Percentiles rank a stretch among this genome's conserved stretches.
These are phyloP conservation scores for Amazona guildingii DNA, from an alignment of 2,113 vertebrate species.

Conservation along the genomic window DNA sequence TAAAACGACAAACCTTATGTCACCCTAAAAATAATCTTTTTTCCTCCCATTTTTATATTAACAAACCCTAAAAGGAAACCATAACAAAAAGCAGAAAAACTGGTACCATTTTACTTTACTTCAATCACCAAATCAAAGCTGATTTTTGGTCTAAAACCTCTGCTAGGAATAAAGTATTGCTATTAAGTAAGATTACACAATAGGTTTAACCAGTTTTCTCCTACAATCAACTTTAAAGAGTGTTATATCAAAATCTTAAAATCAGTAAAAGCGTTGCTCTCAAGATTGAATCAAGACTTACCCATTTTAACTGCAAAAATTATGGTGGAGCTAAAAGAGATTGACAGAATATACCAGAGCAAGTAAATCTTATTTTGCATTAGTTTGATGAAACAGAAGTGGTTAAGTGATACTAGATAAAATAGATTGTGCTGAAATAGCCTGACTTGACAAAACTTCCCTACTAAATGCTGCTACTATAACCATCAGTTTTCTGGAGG, in stretches of 20 bases:
- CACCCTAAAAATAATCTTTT: not conserved
- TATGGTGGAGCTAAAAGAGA: not conserved
- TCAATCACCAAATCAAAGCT: not conserved
- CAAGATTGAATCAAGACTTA: not conserved
- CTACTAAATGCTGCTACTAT: not conserved
- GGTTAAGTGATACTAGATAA: not conserved
- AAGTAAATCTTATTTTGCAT: not conserved
- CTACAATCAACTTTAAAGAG: not conserved
- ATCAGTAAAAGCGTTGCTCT: not conserved
- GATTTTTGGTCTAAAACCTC: not conserved
- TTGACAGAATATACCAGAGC: not conserved
- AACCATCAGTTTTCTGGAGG: not conserved
- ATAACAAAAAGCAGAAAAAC: not conserved
- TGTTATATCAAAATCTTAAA: not conserved
- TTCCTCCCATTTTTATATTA: not conserved
- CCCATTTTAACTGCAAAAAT: not conserved
- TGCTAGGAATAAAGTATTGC: not conserved
- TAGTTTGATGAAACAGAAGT: not conserved
- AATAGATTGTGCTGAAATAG: not conserved
- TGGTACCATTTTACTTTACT: not conserved
- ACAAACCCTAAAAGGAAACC: not conserved
- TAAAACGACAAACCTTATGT: not conserved
- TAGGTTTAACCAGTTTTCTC: not conserved
- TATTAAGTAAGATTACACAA: not conserved
- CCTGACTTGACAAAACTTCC: not conserved